Evolutionary conservation across 2,797 vertebrate genomes (phyloP), one percentile per base, ranked within the genome.

Genomic region (Coilia nasus): DNA sequence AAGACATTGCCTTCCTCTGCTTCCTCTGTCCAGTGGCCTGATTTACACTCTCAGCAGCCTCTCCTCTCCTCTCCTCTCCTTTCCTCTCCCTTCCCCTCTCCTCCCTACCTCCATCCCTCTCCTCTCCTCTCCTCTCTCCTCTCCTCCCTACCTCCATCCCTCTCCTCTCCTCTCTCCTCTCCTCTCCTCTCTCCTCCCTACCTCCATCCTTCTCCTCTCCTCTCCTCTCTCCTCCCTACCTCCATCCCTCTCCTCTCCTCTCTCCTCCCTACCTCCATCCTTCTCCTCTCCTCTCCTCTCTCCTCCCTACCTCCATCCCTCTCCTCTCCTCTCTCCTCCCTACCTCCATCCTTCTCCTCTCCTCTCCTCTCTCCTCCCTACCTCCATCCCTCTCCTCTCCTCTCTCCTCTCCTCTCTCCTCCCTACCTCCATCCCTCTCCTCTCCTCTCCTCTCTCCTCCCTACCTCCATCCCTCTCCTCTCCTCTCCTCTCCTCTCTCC

Each of bases 161-260:
- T 10, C 46, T 47, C 46, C 10, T 10, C 46, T 47, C 46, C 10
- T 10, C 46, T 47, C 46, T 47, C 46, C 46, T 47, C 46, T 47
- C 46, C 46, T 10, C 10, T 10, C 46, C 3, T 47, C 46, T 10
- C 46, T 47, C 46, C n/a, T n/a, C n/a, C n/a, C n/a, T 47, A 10
- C 3, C 10, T 10, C 46, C 46, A 47, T 47, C 46, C 10, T 10
- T 47, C 46, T 10, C 46, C 46, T 47, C 46, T 47, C 46, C 46
- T 47, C 46, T 4, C 4, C 46, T 31, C 25, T 28, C 56, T 57
- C 56, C 17, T 57, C 56, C 10, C 10, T 47, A 3, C 46, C 10
- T 47, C n/a, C n/a, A 47, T 47, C 46, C 46, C 17, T 84, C 85
- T 90, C 87, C 57, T 83, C 83, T 47, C 46, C 46, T 47, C 46